phyloP scores from a whole-genome alignment of 1,140 invertebrate genomes.

The Prorops nasuta region DNA sequence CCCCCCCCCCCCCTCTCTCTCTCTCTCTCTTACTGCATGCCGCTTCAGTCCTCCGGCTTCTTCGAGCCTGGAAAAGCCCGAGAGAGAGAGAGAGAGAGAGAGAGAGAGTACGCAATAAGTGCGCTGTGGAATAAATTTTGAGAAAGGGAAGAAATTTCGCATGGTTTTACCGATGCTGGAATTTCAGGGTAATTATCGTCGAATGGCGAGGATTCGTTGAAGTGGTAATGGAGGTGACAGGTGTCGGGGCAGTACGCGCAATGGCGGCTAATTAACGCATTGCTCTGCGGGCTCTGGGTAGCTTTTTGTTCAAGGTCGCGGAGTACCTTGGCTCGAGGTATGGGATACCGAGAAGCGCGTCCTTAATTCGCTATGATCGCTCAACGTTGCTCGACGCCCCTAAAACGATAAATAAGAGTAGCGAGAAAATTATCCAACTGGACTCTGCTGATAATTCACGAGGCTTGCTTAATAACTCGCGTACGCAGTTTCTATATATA shows the following conservation, averaged over 20 bases:
- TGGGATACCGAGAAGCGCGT: constrained; percentile 24
- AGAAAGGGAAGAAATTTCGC: no score
- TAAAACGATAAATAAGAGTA: constrained; percentile 25
- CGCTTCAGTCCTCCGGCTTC: no score
- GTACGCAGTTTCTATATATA: no score
- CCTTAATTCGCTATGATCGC: constrained; percentile 34
- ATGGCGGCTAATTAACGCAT: constrained; percentile 37
- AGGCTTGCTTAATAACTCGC: neutral
- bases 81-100: no score
- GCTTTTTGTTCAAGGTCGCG: constrained; percentile 5
- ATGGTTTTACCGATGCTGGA: no score
- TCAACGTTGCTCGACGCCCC: constrained; percentile 19
- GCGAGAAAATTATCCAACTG: neutral
- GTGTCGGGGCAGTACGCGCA: constrained; percentile 11
- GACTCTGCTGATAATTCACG: neutral
- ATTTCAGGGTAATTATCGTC: no score
- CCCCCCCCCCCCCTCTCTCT: no score
- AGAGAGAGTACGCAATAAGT: no score
- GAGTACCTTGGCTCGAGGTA: constrained; percentile 13
- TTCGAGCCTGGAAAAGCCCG: no score
- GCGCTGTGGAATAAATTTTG: no score
- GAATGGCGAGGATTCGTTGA: no score
- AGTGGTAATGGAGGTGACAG: neutral
- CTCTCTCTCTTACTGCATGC: no score
- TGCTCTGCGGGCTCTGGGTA: constrained; percentile 18